Evolutionary conservation across 2,888 invertebrate genomes (phyloP).

Genomic region (Notodonta dromedarius): DNA sequence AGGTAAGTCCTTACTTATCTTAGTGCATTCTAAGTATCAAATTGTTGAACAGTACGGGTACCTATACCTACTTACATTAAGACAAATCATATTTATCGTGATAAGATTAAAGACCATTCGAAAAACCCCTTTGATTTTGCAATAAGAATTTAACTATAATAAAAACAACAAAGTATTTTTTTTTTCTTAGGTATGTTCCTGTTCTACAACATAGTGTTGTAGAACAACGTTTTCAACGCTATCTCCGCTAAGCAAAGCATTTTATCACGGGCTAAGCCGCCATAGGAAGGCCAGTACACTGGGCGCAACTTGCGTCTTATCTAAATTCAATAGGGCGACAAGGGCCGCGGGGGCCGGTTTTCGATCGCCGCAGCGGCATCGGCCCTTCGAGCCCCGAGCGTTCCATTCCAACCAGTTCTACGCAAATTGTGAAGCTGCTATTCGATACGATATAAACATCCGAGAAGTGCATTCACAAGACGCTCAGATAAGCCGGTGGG

Average conservation of each 20-base stretch:
- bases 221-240: too few species aligned
- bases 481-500: slow-evolving; percentile 21
- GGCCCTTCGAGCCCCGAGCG: slow-evolving; percentile 22
- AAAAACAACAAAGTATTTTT: too few species aligned
- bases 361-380: slow-evolving; percentile 27
- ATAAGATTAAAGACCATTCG: too few species aligned
- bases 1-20: too few species aligned
- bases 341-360: slow-evolving; percentile 57
- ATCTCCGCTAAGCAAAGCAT: not conserved
- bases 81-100: too few species aligned
- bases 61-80: too few species aligned
- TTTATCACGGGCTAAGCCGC: slow-evolving; percentile 16
- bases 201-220: too few species aligned
- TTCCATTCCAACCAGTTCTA: slow-evolving; percentile 54
- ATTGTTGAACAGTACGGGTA: too few species aligned
- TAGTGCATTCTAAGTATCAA: too few species aligned
- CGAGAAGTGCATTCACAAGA: slow-evolving; percentile 49
- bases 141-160: too few species aligned
- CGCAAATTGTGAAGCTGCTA: slow-evolving; percentile 46
- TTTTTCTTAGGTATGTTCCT: too few species aligned
- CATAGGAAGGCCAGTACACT: slow-evolving; percentile 15
- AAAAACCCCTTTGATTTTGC: too few species aligned
- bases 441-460: slow-evolving; percentile 56
- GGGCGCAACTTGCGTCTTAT: slow-evolving; percentile 50
- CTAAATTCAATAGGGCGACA: slow-evolving; percentile 56